phyloP scores from a whole-genome alignment of 1,140 invertebrate genomes.

The Papilio aristodemus region DNA sequence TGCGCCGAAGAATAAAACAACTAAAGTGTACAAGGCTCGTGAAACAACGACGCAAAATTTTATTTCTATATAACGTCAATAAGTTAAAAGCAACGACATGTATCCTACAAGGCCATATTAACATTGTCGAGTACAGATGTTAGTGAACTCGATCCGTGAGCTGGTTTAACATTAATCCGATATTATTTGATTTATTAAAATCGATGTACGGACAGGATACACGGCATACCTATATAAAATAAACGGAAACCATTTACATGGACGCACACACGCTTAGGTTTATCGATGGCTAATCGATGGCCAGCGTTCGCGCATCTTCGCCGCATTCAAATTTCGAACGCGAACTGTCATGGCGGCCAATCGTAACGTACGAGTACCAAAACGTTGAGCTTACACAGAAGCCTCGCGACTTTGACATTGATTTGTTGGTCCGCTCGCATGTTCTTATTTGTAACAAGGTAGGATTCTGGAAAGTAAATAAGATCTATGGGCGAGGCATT shows the following conservation, averaged over 20 bases:
- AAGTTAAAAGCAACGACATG: slow-evolving; percentile 6
- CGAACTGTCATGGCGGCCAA: slow-evolving; percentile 68
- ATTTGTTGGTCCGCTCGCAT: slow-evolving; percentile 48
- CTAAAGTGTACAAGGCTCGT: not conserved
- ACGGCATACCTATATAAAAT: slow-evolving; percentile 49
- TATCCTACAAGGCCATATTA: slow-evolving; percentile 5
- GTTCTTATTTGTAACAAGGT: slow-evolving; percentile 42
- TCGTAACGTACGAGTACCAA: slow-evolving; percentile 55
- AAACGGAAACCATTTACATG: slow-evolving; percentile 61
- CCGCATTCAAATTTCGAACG: slow-evolving; percentile 77
- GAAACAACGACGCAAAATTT: slow-evolving; percentile 8
- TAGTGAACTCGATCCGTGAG: slow-evolving; percentile 25
- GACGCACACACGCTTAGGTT: slow-evolving; percentile 46
- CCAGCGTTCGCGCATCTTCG: slow-evolving; percentile 68
- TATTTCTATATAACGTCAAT: slow-evolving; percentile 9
- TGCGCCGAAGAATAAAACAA: not conserved
- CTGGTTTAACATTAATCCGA: slow-evolving; percentile 30
- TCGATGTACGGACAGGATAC: slow-evolving; percentile 51
- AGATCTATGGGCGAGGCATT: slow-evolving; percentile 28
- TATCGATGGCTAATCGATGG: slow-evolving; percentile 70
- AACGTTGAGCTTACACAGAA: slow-evolving; percentile 48
- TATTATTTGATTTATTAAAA: slow-evolving; percentile 40
- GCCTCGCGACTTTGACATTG: slow-evolving; percentile 61
- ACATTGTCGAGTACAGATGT: slow-evolving; percentile 18
- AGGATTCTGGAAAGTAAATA: slow-evolving; percentile 37